Percentiles rank a stretch among this genome's conserved stretches.
Conservation (phyloP, 2,797 vertebrate genomes). For the Echiichthys vipera region DNA sequence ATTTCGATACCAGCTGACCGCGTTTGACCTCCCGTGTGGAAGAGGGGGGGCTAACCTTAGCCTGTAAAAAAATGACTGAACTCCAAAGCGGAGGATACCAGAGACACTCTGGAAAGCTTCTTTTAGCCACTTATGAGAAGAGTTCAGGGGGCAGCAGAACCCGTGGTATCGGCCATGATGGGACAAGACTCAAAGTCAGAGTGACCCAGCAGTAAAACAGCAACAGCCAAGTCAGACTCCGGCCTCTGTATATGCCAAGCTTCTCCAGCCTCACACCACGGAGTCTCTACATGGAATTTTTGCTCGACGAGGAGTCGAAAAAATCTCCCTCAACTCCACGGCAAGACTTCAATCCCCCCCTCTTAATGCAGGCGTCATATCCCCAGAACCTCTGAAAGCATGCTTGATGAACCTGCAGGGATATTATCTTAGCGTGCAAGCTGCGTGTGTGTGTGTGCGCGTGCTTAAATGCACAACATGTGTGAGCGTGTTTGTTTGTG, state of each 20-base stretch:
- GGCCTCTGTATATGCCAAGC: constrained; percentile 28
- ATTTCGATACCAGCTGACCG: constrained; percentile 71
- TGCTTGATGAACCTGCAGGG: constrained; percentile 78
- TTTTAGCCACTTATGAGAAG: constrained; percentile 35
- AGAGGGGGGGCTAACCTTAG: constrained; percentile 29
- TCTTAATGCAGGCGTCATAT: constrained; percentile 67
- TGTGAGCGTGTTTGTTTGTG: constrained; percentile 20
- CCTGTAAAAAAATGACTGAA: constrained; percentile 60
- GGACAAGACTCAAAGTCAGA: constrained; percentile 39
- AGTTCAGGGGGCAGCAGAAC: constrained; percentile 18
- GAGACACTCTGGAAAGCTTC: constrained; percentile 54
- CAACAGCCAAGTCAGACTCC: constrained; percentile 44
- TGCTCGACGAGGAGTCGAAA: constrained; percentile 48
- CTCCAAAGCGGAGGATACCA: constrained; percentile 49
- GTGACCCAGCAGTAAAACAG: constrained; percentile 10
- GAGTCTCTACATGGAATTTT: constrained; percentile 46
- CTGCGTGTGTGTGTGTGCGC: constrained; percentile 33
- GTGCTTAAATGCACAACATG: constrained; percentile 9
- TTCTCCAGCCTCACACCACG: constrained; percentile 25
- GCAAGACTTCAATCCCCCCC: constrained; percentile 55
- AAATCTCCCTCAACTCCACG: constrained; percentile 13
- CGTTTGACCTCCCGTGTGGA: constrained; percentile 46
- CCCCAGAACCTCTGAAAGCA: constrained; percentile 75
- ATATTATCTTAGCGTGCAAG: constrained; percentile 65
- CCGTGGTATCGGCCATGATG: constrained; percentile 12